Evolutionary conservation across 2,888 invertebrate species (phyloP), one percentile per base, ranked within the genome.

Genomic region (Drosophila basisetae): DNA sequence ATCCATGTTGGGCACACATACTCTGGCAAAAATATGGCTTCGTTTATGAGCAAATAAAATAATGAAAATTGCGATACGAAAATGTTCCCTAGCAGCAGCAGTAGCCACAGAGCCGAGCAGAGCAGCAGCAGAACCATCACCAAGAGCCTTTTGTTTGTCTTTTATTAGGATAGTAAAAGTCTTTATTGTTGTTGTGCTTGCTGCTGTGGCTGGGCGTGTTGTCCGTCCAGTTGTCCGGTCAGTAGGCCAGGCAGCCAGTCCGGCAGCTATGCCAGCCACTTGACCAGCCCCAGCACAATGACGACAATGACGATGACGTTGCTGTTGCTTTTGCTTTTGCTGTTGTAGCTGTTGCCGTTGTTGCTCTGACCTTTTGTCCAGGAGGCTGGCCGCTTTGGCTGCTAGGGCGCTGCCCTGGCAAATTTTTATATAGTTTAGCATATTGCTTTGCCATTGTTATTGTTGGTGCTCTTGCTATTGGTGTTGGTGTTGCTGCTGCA

Each of bases 41-140:
- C 90, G 89, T 92, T 92, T 92, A 92, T 92, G 81, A 89, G 87
- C 88, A 90, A 92, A 92, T 92, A 93, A 93, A 92, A 92, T 93
- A 91, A 92, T 92, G 92, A 88, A 92, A 92, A 92, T 92, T 88
- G 89, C 91, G 83, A 89, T 90, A 89, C 87, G 84, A 89, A 83
- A 91, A 88, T 74, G 82, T 73, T 83, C 60, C 73, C 63, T 35
- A 62, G 83, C 76, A 67, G 58, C 68, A 63, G 18, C 30, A 59
- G 41, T 52, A 31, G 52, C 58, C 50, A 58, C 37, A 68, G 35
- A 65, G 66, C 73, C 55, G 65, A 56, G 66, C 69, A 62, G 65
- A 56, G 55, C 54, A 63, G 66, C 73, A 59, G 63, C 47, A 55
- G 69, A 58, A 74, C 72, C 72, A 68, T 68, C 65, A 70, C 76